Evolutionary conservation across 1,140 invertebrate genomes (phyloP).

Genomic region (Daktulosphaira vitifoliae): DNA sequence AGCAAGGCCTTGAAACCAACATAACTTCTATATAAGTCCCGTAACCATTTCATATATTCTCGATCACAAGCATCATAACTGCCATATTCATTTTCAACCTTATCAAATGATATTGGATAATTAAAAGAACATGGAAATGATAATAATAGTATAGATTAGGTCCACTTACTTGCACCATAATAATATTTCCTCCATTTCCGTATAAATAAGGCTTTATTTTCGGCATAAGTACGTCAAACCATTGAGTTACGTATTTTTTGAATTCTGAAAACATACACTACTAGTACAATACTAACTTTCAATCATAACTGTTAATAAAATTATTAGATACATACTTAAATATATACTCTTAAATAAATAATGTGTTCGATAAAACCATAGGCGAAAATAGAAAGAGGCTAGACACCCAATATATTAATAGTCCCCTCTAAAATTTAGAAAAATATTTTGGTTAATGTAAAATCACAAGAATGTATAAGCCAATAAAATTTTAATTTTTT

Average conservation of each 20-base stretch:
- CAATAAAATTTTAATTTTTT: too few relatives aligned
- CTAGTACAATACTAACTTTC: too few relatives aligned
- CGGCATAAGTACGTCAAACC: constrained; percentile 53
- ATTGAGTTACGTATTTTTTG: constrained; percentile 51
- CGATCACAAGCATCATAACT: constrained; percentile 64
- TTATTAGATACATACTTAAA: too few relatives aligned
- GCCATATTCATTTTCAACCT: constrained; percentile 91
- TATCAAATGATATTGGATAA: constrained; percentile 43
- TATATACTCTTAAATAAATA: too few relatives aligned
- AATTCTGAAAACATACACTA: constrained; percentile 46
- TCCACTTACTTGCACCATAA: constrained; percentile 65
- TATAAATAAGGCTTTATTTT: constrained; percentile 53
- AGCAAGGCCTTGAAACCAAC: constrained; percentile 61
- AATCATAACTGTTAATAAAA: too few relatives aligned
- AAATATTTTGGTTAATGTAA: too few relatives aligned
- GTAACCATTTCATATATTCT: constrained; percentile 54
- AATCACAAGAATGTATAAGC: too few relatives aligned
- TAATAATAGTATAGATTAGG: not conserved
- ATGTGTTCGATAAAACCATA: too few relatives aligned
- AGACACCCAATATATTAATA: too few relatives aligned
- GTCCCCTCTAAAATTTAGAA: too few relatives aligned
- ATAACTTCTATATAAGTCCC: constrained; percentile 53
- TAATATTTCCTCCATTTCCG: constrained; percentile 68
- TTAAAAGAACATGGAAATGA: not conserved
- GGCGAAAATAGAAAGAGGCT: too few relatives aligned